Evolutionary conservation across 2,113 vertebrate species (phyloP).

Genomic region (Colistium nudipinnis): DNA sequence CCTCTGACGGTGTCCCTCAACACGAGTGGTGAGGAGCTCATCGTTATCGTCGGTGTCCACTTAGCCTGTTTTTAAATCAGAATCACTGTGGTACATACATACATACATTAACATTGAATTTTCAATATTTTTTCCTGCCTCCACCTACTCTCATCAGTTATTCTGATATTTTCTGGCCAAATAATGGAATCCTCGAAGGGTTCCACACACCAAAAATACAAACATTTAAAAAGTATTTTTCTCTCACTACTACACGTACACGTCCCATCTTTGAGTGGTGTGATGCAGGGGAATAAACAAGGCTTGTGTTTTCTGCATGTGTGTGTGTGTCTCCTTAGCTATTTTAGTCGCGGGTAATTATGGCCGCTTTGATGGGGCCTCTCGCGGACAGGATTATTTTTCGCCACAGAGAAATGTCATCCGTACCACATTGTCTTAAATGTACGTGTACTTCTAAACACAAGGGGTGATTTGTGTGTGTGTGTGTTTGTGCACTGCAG

Average conservation of each 20-base stretch:
- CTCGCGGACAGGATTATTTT: constrained; percentile 19
- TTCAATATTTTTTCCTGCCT: too few relatives aligned
- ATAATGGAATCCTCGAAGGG: too few relatives aligned
- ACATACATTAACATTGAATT: too few relatives aligned
- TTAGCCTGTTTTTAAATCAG: too few relatives aligned
- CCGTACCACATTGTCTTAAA: constrained; percentile 13
- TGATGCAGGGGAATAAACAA: background rate
- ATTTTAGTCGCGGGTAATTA: constrained; percentile 48
- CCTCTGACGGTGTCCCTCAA: constrained; percentile 60
- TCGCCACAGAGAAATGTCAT: background rate
- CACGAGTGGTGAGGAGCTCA: constrained; percentile 46
- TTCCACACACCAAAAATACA: background rate
- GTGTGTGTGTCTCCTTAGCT: constrained; percentile 26
- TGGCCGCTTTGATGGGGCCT: constrained; percentile 51
- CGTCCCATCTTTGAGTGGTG: background rate
- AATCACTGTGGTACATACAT: too few relatives aligned
- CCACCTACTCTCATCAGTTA: too few relatives aligned
- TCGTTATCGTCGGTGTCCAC: background rate
- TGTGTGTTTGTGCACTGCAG: constrained; percentile 60
- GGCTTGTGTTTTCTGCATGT: constrained; percentile 21
- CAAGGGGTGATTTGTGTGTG: background rate
- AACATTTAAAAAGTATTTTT: background rate
- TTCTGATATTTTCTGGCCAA: too few relatives aligned
- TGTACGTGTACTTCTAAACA: background rate
- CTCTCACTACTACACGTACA: background rate